These are phyloP conservation scores for Coptodon bakossiorum DNA, from an alignment of 2,113 vertebrate species.

Conservation along the genomic window DNA sequence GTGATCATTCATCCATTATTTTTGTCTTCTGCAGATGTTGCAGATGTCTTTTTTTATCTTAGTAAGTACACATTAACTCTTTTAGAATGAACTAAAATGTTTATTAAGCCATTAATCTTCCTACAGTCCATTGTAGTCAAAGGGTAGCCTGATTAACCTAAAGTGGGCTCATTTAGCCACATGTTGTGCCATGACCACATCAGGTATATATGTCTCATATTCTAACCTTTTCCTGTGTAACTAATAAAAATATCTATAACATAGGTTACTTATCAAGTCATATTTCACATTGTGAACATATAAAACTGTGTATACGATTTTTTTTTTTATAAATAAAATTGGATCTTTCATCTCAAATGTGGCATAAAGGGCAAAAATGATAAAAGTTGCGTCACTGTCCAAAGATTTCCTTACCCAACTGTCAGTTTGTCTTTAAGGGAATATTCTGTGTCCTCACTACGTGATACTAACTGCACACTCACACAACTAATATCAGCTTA, in stretches of 20 bases:
- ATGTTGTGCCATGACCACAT: background rate
- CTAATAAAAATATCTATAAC: background rate
- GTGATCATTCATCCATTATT: background rate
- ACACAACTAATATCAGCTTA: background rate
- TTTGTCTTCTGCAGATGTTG: background rate
- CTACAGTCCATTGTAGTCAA: background rate
- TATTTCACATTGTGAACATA: background rate
- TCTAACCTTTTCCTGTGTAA: background rate
- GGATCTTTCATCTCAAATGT: background rate
- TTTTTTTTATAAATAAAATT: background rate
- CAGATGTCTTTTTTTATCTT: background rate
- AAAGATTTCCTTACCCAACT: background rate
- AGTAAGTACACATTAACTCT: background rate
- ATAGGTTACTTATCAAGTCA: background rate
- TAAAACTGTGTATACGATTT: background rate
- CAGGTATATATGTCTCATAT: background rate
- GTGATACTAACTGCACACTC: background rate
- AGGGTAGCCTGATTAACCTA: background rate
- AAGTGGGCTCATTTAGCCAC: background rate
- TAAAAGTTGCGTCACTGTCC: background rate
- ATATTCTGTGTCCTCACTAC: background rate
- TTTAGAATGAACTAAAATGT: background rate
- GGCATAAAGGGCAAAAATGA: background rate
- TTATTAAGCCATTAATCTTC: background rate
- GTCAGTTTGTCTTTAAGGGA: background rate